phyloP scores from a whole-genome alignment of 2,113 vertebrate genomes.

The Neotragus moschatus region DNA sequence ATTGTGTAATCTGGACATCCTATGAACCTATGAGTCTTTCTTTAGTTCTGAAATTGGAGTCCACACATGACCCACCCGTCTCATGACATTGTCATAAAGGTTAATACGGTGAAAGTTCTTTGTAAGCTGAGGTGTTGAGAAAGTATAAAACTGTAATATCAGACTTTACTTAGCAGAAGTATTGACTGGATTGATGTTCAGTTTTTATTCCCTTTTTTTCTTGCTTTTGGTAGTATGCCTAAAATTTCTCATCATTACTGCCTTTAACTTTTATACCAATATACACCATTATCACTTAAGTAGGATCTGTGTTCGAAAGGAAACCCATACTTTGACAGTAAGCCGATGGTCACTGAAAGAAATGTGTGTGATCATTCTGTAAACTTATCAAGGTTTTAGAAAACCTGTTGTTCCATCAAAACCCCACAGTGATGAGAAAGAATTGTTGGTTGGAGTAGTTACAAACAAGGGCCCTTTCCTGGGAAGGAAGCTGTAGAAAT shows the following conservation, averaged over 20 bases:
- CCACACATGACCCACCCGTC: accelerated
- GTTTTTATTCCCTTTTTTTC: neutral
- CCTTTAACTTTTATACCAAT: neutral
- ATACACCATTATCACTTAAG: neutral
- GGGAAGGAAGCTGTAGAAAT: neutral
- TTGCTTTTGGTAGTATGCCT: neutral
- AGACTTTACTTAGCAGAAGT: neutral
- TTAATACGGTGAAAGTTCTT: neutral
- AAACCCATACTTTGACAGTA: neutral
- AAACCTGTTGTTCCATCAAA: neutral
- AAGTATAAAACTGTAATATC: neutral
- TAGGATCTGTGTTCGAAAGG: neutral
- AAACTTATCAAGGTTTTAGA: neutral
- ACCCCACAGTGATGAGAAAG: neutral
- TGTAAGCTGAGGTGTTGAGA: neutral
- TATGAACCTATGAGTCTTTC: neutral
- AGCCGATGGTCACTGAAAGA: neutral
- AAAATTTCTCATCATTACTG: neutral
- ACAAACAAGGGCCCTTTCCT: neutral
- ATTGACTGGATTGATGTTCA: neutral
- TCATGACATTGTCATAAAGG: neutral
- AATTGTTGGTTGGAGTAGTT: neutral
- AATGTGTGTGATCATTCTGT: neutral
- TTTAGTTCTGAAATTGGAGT: neutral
- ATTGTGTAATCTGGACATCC: neutral